A percentile compares a stretch with the other conserved stretches of the same genome.
phyloP scores from a whole-genome alignment of 2,113 vertebrate genomes.

The Smithornis capensis region DNA sequence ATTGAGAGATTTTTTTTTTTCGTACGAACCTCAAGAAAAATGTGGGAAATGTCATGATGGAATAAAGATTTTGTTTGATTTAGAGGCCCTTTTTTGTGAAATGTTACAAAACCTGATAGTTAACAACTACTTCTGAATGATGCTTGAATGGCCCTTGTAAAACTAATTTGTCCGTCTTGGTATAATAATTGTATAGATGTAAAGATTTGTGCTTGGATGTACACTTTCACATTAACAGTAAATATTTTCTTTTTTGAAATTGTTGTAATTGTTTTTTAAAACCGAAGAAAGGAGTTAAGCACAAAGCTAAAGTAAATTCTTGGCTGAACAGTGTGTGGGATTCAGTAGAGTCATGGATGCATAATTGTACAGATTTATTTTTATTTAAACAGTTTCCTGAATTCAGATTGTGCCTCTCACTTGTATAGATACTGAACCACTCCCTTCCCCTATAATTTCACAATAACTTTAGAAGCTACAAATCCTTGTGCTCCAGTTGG shows the following conservation, averaged over 20 bases:
- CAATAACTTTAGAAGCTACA: neutral
- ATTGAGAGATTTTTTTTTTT: neutral
- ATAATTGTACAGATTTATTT: slow-evolving; percentile 39
- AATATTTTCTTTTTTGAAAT: neutral
- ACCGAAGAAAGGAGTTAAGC: neutral
- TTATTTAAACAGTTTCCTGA: slow-evolving; percentile 13
- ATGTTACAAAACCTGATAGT: neutral
- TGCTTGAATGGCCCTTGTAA: neutral
- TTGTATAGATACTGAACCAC: neutral
- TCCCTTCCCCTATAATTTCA: neutral
- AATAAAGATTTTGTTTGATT: neutral
- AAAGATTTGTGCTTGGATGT: neutral
- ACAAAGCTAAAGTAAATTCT: slow-evolving; percentile 28
- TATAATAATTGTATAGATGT: neutral
- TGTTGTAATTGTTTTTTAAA: neutral
- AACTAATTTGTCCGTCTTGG: neutral
- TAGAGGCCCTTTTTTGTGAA: neutral
- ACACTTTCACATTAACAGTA: neutral
- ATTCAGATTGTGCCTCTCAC: slow-evolving; percentile 1
- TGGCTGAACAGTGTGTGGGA: neutral
- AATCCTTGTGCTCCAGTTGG: neutral
- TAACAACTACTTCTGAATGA: neutral
- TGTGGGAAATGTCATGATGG: neutral
- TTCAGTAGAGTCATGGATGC: neutral
- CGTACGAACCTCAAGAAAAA: neutral